These are phyloP conservation scores for Galerucella pusilla DNA, from an alignment of 2,888 invertebrate species.

Conservation along the genomic window DNA sequence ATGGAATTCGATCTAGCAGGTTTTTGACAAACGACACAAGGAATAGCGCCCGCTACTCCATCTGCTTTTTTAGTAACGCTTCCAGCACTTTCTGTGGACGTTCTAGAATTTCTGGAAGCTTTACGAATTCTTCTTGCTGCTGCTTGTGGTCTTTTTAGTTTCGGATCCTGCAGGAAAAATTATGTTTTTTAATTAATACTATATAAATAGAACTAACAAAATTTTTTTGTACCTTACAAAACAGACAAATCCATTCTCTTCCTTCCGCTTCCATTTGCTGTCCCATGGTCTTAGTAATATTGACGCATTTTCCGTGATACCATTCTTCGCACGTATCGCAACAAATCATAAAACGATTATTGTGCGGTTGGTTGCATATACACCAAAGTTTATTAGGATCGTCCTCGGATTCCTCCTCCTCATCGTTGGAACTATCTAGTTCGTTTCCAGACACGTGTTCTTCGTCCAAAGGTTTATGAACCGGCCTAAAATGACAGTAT, in stretches of 20 bases:
- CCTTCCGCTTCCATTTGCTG: slow-evolving; percentile 91
- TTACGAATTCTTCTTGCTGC: slow-evolving; percentile 62
- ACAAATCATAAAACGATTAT: slow-evolving; percentile 97
- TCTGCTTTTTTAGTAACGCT: slow-evolving; percentile 49
- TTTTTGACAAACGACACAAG: slow-evolving; percentile 83
- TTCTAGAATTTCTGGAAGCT: slow-evolving; percentile 59
- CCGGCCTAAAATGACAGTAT: slow-evolving; percentile 44
- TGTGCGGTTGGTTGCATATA: slow-evolving; percentile 94
- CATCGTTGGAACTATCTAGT: slow-evolving; percentile 65
- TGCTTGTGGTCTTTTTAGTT: slow-evolving; percentile 60
- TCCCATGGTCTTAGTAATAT: slow-evolving; percentile 90
- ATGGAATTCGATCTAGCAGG: slow-evolving; percentile 83
- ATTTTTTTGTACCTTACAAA: slow-evolving; percentile 72
- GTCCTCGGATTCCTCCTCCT: slow-evolving; percentile 84
- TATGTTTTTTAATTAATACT: too few relatives aligned
- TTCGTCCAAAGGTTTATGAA: slow-evolving; percentile 60
- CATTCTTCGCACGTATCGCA: slow-evolving; percentile 96
- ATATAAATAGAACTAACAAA: too few relatives aligned
- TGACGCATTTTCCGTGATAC: slow-evolving; percentile 98
- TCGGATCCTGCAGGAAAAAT: slow-evolving; percentile 54
- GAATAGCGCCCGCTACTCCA: slow-evolving; percentile 45
- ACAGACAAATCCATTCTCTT: slow-evolving; percentile 90
- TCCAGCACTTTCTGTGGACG: slow-evolving; percentile 59
- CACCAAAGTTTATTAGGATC: slow-evolving; percentile 96
- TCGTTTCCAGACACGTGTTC: slow-evolving; percentile 64